Evolutionary conservation across 2,797 vertebrate genomes (phyloP).

Genomic region (Eospalax fontanierii): DNA sequence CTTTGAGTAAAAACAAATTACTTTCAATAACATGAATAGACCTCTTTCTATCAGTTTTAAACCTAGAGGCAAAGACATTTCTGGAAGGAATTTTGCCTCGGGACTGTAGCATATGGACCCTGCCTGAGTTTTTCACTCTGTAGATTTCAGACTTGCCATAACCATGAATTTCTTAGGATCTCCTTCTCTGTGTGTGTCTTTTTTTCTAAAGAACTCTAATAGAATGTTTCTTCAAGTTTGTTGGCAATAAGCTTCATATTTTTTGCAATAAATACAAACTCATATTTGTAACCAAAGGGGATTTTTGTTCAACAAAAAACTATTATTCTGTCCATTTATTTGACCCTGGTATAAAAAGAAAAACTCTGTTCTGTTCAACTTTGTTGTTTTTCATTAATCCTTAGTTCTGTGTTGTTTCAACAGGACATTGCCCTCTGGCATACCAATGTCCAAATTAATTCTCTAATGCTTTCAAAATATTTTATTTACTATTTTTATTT

Average conservation of each 20-base stretch:
- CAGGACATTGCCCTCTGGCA: slow-evolving; percentile 74
- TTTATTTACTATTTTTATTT: no score
- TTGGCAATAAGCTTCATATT: slow-evolving; percentile 63
- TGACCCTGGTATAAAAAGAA: slow-evolving; percentile 25
- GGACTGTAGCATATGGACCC: not conserved
- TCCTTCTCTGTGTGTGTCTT: not conserved
- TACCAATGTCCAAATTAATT: slow-evolving; percentile 75
- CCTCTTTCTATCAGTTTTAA: not conserved
- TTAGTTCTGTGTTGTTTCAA: slow-evolving; percentile 54
- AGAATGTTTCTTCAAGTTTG: not conserved
- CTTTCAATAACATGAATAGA: not conserved
- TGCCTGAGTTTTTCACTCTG: not conserved
- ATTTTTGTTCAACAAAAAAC: slow-evolving; percentile 8
- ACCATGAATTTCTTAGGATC: not conserved
- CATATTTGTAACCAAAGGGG: slow-evolving; percentile 37
- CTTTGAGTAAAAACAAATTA: not conserved
- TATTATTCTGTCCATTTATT: slow-evolving; percentile 50
- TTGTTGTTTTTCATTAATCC: slow-evolving; percentile 54
- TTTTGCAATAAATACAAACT: slow-evolving; percentile 56
- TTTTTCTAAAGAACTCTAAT: slow-evolving; percentile 61
- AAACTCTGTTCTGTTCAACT: slow-evolving; percentile 22
- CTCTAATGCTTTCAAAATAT: slow-evolving; percentile 68
- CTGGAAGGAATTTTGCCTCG: not conserved
- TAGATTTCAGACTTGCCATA: not conserved
- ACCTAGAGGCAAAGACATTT: not conserved